Conservation (phyloP, 2,888 invertebrate genomes). For the Drosophila antonietae region DNA sequence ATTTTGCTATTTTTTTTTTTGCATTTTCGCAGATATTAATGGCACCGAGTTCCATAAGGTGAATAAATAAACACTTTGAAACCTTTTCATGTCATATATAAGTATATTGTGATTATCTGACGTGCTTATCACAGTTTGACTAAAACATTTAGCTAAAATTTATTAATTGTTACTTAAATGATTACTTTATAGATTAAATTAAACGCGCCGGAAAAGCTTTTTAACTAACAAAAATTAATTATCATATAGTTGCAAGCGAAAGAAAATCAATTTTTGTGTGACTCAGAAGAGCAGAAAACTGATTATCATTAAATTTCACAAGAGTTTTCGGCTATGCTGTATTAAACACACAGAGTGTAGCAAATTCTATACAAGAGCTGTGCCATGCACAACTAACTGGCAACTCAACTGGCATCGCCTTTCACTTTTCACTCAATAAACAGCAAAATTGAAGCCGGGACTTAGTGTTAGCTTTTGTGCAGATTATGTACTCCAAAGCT, state of each 20-base stretch:
- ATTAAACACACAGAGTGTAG: conserved; percentile 74
- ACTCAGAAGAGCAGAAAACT: conserved; percentile 49
- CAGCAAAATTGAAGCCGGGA: conserved; percentile 44
- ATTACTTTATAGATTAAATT: not conserved
- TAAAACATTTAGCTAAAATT: not conserved
- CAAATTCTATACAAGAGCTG: conserved; percentile 64
- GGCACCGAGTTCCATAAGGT: not conserved
- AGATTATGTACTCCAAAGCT: conserved; percentile 9
- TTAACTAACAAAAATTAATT: not conserved
- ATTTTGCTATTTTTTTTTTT: not conserved
- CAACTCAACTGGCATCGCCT: conserved; percentile 47
- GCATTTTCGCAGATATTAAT: not conserved
- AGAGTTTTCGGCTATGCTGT: conserved; percentile 46
- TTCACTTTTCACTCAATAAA: conserved; percentile 65
- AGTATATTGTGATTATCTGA: not conserved
- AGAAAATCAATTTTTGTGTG: conserved; percentile 26
- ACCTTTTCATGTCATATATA: not conserved
- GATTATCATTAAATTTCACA: conserved; percentile 51
- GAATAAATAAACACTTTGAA: not conserved
- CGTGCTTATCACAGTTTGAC: not conserved
- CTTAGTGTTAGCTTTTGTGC: conserved; percentile 9
- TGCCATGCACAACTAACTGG: conserved; percentile 34
- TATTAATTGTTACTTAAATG: not conserved
- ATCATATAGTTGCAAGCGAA: conserved; percentile 21
- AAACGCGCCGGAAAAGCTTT: not conserved